Evolutionary conservation across 2,113 vertebrate genomes (phyloP).

Genomic region (Actinemys pallida): DNA sequence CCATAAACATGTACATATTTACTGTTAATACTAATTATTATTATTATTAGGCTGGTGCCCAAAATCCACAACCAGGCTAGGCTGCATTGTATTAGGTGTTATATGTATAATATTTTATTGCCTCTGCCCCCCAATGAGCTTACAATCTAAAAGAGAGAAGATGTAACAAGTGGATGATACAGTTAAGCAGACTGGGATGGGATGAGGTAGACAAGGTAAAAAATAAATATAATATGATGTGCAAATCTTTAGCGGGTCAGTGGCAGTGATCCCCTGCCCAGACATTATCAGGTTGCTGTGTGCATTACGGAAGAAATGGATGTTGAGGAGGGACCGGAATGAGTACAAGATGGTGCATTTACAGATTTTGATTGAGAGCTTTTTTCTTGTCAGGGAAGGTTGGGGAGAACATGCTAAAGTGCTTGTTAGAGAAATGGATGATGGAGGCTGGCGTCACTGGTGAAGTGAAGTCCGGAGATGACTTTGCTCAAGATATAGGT

Average conservation of each 20-base stretch:
- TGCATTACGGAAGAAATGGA: background rate
- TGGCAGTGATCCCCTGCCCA: too few species aligned
- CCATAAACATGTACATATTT: background rate
- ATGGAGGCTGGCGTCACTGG: background rate
- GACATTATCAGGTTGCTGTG: background rate
- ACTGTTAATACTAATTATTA: background rate
- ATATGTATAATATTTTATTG: background rate
- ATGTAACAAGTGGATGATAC: accelerated
- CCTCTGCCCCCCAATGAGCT: too few species aligned
- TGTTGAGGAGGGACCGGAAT: background rate
- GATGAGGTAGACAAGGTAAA: background rate
- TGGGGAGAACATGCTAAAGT: background rate
- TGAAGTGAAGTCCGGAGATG: background rate
- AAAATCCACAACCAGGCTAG: background rate
- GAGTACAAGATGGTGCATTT: background rate
- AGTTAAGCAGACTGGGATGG: background rate
- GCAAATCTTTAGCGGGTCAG: too few species aligned
- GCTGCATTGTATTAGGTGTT: background rate
- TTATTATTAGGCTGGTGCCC: background rate
- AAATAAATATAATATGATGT: background rate
- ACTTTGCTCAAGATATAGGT: accelerated
- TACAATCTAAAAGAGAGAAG: background rate
- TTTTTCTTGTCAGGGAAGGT: background rate
- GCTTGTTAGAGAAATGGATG: background rate
- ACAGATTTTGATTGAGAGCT: background rate